Base-by-base conservation (phyloP, 2,113 vertebrate species). In the Stictonetta naevosa region DNA sequence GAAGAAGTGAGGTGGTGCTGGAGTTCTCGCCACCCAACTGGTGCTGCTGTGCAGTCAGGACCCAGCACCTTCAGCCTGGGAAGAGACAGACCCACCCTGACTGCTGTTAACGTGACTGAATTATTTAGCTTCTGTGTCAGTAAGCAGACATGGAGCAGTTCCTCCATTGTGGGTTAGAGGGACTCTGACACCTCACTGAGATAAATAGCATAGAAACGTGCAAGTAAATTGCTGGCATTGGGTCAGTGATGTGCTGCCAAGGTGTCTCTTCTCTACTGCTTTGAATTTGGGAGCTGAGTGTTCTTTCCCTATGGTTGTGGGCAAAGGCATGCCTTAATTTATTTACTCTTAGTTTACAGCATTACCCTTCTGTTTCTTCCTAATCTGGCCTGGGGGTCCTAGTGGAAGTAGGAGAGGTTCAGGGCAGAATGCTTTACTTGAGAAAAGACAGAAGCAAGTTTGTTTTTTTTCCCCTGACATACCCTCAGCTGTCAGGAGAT, bases 1-100 rank as follows among this genome's bases (percentile, higher is more conserved):
- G 95, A 99, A 98, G 97, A 99, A 99, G 96, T 99, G 97, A 98
- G n/a, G 13, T 59, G 6, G 0, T 3, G 28, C 8, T 29, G 3
- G n/a, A 16, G 18, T 2, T 38, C 62, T 33, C 63, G 1, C 10
- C 26, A 3, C 52, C 44, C 1, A 5, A 23, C n/a, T 0, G 1
- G 22, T 1, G 13, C 58, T 21, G 28, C 34, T 14, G 26, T 10
- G 3, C 38, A 5, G 42, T 3, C 0, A 0, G 71, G 25, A 8
- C 29, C 42, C 36, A 55, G 52, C 52, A 21, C 62, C 42, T 60
- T 10, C 40, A 60, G 55, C 38, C 13, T 55, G 46, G 31, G 33
- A 52, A 46, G 42, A 1, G n/a, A 23, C 62, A 1, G 29, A 17
- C 31, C 48, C 4, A 5, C 28, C 31, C 22, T 0, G 3, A 1